Conservation (phyloP, 2,888 invertebrate species). For the Stegana nigrithorax region DNA sequence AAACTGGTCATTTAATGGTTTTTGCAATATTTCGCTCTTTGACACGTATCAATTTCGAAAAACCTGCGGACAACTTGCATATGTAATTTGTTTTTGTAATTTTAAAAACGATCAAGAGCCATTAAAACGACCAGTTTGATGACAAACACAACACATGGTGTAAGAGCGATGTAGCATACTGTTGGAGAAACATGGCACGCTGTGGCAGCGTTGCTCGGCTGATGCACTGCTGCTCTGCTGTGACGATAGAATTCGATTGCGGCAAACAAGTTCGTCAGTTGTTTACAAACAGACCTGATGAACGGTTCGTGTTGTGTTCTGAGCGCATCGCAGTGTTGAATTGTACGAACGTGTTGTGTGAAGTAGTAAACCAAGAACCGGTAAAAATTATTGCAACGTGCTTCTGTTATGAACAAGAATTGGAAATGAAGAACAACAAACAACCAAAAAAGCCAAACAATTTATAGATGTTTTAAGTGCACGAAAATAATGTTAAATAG, state of each 20-base stretch:
- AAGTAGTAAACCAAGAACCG: not conserved
- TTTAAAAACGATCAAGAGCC: too few relatives aligned
- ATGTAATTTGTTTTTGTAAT: not conserved
- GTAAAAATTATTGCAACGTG: too few relatives aligned
- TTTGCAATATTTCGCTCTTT: conserved; percentile 28
- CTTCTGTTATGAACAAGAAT: not conserved
- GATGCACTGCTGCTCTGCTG: not conserved
- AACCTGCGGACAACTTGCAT: too few relatives aligned
- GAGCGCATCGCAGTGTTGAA: not conserved
- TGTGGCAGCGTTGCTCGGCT: too few relatives aligned
- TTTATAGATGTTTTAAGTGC: too few relatives aligned
- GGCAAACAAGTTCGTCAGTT: conserved; percentile 56
- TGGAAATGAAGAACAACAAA: not conserved
- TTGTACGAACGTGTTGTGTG: not conserved
- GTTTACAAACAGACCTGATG: conserved; percentile 54
- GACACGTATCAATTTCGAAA: too few relatives aligned
- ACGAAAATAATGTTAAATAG: too few relatives aligned
- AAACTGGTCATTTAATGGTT: not conserved
- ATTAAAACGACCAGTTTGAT: too few relatives aligned
- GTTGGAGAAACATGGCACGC: too few relatives aligned
- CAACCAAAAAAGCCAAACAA: not conserved
- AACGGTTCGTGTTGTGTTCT: conserved; percentile 24
- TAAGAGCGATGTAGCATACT: too few relatives aligned
- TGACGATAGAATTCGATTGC: conserved; percentile 47
- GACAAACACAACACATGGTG: too few relatives aligned